A percentile compares a stretch with the other conserved stretches of the same genome.
phyloP scores from a whole-genome alignment of 1,140 invertebrate genomes.

The Aporrectodea caliginosa region DNA sequence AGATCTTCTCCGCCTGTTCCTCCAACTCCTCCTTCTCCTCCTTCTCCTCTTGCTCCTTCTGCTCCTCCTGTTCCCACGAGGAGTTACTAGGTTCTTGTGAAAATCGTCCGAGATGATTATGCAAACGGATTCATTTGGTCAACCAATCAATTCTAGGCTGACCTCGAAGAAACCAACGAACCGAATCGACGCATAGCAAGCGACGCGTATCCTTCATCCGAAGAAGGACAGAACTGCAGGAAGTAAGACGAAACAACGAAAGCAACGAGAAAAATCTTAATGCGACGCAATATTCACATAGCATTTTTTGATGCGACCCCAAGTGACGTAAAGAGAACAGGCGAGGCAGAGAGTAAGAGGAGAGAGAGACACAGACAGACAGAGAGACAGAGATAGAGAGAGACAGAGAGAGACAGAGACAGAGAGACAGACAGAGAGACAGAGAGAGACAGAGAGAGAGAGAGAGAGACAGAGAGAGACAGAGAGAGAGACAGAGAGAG shows the following conservation, averaged over 20 bases:
- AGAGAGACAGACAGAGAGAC: background rate
- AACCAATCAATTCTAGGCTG: too few relatives aligned
- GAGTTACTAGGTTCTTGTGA: too few relatives aligned
- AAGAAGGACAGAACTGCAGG: too few relatives aligned
- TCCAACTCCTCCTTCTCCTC: background rate
- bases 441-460: background rate
- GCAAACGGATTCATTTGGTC: too few relatives aligned
- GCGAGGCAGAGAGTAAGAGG: background rate
- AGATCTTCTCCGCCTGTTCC: background rate
- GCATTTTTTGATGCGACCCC: too few relatives aligned
- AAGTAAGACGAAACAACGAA: background rate
- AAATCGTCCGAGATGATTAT: too few relatives aligned
- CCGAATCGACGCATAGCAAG: background rate
- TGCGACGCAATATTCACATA: too few relatives aligned
- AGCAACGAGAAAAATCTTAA: background rate
- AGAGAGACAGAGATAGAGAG: background rate
- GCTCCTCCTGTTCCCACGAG: background rate
- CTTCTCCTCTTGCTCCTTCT: background rate
- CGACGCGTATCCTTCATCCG: too few relatives aligned
- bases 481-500: constrained; percentile 4
- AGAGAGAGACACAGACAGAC: background rate
- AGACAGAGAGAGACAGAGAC: background rate
- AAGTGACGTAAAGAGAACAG: background rate
- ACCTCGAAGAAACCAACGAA: background rate
- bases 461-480: background rate